phyloP scores from a whole-genome alignment of 2,113 vertebrate species.

The Osmerus mordax region DNA sequence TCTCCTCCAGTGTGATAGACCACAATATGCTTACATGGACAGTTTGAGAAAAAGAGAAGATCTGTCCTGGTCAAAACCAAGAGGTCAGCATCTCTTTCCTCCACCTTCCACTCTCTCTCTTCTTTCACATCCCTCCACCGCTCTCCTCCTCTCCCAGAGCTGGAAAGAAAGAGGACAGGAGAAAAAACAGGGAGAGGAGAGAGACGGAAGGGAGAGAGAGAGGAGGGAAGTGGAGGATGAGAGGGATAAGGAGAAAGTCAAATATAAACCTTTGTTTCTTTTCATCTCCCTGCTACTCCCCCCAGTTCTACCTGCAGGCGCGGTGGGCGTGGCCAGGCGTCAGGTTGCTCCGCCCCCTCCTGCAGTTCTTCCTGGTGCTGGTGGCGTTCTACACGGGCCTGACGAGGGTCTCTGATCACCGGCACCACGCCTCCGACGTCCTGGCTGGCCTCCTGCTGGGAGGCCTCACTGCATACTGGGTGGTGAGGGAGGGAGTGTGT shows the following conservation, averaged over 20 bases:
- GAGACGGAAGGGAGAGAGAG: background rate
- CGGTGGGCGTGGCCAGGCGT: slow-evolving; percentile 70
- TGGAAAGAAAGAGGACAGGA: background rate
- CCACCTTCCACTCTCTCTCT: background rate
- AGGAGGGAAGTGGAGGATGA: no score
- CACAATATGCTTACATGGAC: background rate
- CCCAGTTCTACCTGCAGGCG: slow-evolving; percentile 78
- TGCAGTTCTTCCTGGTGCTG: slow-evolving; percentile 75
- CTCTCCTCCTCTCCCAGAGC: no score
- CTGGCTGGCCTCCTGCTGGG: slow-evolving; percentile 73
- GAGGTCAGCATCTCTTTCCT: no score
- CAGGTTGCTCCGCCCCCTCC: slow-evolving; percentile 64
- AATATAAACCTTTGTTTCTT: no score
- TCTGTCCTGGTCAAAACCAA: no score
- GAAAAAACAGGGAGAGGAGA: background rate
- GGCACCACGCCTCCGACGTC: slow-evolving; percentile 74
- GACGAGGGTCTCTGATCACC: slow-evolving; percentile 72
- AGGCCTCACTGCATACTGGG: slow-evolving; percentile 77
- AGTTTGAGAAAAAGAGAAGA: no score
- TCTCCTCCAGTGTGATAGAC: no score
- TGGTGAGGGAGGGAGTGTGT: slow-evolving; percentile 59
- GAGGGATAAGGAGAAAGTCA: no score
- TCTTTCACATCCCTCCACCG: no score
- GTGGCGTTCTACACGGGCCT: slow-evolving; percentile 75
- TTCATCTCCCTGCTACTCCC: no score